Percentiles rank a stretch among this genome's conserved stretches.
Evolutionary conservation across 2,888 invertebrate genomes (phyloP).

Genomic region (Panopea generosa): DNA sequence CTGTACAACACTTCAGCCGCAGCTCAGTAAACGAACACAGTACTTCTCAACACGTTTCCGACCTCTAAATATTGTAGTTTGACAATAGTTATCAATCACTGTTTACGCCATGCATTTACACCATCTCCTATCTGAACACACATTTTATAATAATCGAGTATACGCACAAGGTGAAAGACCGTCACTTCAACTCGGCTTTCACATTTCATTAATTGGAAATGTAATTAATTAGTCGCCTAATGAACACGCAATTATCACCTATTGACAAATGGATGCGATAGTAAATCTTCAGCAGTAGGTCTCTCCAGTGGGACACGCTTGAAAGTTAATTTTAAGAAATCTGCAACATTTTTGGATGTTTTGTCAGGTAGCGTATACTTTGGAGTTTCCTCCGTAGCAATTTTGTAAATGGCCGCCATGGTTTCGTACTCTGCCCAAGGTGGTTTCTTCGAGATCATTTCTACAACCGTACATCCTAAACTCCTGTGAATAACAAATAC

Average conservation of each 20-base stretch:
- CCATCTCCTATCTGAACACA: too few species aligned
- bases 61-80: too few species aligned
- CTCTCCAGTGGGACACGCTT: constrained; percentile 74
- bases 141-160: too few species aligned
- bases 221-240: too few species aligned
- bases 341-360: constrained; percentile 70
- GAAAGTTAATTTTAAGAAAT: constrained; percentile 81
- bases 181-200: too few species aligned
- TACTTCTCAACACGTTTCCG: too few species aligned
- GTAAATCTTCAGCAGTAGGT: constrained; percentile 80
- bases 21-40: too few species aligned
- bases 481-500: constrained; percentile 80
- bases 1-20: too few species aligned
- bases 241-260: constrained; percentile 38
- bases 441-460: constrained; percentile 85
- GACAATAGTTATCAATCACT: too few species aligned
- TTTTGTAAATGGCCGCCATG: constrained; percentile 85
- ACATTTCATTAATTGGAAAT: too few species aligned
- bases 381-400: constrained; percentile 82
- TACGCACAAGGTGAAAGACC: too few species aligned
- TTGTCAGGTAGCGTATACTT: constrained; percentile 80
- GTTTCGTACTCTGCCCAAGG: constrained; percentile 84
- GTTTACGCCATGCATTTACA: too few species aligned
- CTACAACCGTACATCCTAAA: constrained; percentile 85
- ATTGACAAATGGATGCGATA: constrained; percentile 63